Evolutionary conservation across 2,888 invertebrate species (phyloP).

Genomic region (Pseudanteris insignis): DNA sequence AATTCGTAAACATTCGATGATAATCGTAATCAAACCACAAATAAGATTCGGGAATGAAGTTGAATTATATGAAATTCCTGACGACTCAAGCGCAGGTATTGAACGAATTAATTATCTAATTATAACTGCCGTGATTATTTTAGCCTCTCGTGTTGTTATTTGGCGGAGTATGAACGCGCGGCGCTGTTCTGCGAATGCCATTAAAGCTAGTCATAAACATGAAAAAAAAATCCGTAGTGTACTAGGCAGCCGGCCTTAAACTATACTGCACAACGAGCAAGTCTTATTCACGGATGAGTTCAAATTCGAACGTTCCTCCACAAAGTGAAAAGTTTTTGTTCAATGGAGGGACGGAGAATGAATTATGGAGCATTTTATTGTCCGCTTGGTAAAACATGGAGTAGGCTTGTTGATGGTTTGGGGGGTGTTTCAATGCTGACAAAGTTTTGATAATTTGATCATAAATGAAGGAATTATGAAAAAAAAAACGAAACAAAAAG

Average conservation of each 20-base stretch:
- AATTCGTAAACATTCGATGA: no score
- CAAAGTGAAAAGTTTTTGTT: constrained; percentile 40
- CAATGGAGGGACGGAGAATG: constrained; percentile 26
- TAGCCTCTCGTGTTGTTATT: no score
- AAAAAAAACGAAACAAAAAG: background rate
- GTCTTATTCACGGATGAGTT: constrained; percentile 24
- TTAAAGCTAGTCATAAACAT: no score
- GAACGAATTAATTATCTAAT: no score
- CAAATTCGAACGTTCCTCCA: constrained; percentile 33
- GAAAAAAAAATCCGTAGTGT: constrained; percentile 11
- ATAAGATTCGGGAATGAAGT: no score
- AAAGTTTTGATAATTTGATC: constrained; percentile 38
- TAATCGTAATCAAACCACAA: no score
- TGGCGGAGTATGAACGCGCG: no score
- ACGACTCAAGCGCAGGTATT: no score
- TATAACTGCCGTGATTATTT: no score
- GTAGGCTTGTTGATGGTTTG: constrained; percentile 28
- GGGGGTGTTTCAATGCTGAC: constrained; percentile 28
- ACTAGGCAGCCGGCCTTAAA: constrained; percentile 7
- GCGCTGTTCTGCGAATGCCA: no score
- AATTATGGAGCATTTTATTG: constrained; percentile 38
- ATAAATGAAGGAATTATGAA: constrained; percentile 22
- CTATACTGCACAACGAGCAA: constrained; percentile 14
- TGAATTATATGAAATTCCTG: no score
- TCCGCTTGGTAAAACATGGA: constrained; percentile 34